These are phyloP conservation scores for Acipenser transmontanus DNA, from an alignment of 2,797 vertebrate genomes.

Conservation along the genomic window DNA sequence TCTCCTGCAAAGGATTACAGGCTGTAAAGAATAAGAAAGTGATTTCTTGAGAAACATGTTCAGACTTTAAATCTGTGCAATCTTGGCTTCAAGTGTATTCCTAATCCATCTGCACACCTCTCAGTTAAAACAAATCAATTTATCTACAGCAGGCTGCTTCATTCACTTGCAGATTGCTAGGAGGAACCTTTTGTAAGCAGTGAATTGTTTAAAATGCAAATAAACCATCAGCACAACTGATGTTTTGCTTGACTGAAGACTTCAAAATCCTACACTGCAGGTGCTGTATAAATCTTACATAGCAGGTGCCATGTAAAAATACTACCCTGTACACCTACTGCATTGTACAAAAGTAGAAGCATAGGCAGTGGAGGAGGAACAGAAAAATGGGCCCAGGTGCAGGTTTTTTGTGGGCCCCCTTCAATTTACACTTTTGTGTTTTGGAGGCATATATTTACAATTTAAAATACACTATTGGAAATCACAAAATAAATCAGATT, in stretches of 20 bases:
- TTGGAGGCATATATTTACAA: too few species aligned
- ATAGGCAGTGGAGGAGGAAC: too few species aligned
- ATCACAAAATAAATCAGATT: too few species aligned
- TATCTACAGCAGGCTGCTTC: conserved; percentile 16
- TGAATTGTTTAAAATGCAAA: conserved; percentile 42
- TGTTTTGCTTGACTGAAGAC: conserved; percentile 22
- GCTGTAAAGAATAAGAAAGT: neutral
- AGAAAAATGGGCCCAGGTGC: too few species aligned
- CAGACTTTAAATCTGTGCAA: neutral
- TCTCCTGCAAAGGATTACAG: too few species aligned
- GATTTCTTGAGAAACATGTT: neutral
- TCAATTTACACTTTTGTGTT: too few species aligned
- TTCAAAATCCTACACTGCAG: conserved; percentile 13
- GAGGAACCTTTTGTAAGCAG: conserved; percentile 23
- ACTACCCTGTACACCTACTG: too few species aligned
- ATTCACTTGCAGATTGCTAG: conserved; percentile 37
- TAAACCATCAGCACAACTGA: conserved; percentile 29
- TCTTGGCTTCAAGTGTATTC: neutral
- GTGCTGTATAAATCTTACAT: conserved; percentile 7
- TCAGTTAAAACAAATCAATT: conserved; percentile 18
- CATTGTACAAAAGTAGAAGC: too few species aligned
- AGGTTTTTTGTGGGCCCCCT: too few species aligned
- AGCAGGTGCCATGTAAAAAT: too few species aligned
- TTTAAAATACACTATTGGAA: too few species aligned
- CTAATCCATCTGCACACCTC: conserved; percentile 13